These are phyloP conservation scores for Laodelphax striatellus DNA, from an alignment of 1,140 invertebrate species.

Conservation along the genomic window DNA sequence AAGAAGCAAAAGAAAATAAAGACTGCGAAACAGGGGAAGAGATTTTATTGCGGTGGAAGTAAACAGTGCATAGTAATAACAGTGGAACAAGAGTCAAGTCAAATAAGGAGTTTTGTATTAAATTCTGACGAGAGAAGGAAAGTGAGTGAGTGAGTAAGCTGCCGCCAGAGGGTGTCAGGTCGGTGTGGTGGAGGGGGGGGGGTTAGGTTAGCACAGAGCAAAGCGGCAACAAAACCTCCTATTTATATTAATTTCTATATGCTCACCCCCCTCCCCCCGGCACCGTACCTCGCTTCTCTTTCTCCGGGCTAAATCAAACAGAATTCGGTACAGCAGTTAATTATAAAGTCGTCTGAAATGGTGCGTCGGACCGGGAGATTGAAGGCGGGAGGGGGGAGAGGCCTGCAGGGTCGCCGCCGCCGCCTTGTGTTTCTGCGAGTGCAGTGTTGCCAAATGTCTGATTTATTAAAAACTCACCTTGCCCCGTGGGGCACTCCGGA, in stretches of 20 bases:
- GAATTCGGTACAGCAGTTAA: conserved; percentile 26
- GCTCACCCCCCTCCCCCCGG: conserved; percentile 4
- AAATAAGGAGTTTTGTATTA: conserved; percentile 28
- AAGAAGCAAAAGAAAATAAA: conserved; percentile 3
- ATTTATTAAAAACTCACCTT: conserved; percentile 21
- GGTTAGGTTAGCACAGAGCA: not conserved
- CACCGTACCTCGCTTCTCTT: no score
- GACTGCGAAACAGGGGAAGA: not conserved
- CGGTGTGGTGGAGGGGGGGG: not conserved
- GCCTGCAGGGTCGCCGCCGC: not conserved
- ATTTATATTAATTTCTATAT: conserved; percentile 27
- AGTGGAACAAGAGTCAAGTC: conserved; percentile 20
- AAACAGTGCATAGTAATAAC: conserved; percentile 17
- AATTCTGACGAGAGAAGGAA: conserved; percentile 18
- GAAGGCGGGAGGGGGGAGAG: not conserved
- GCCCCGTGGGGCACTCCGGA: not conserved
- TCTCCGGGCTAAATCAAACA: conserved; percentile 25
- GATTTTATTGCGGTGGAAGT: conserved; percentile 15
- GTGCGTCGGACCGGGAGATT: no score
- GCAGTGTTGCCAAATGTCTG: conserved; percentile 12
- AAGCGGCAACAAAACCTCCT: conserved; percentile 13
- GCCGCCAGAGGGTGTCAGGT: not conserved
- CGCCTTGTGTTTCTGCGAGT: conserved; percentile 1
- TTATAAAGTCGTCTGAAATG: conserved; percentile 18
- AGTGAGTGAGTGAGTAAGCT: not conserved